Conservation (phyloP, 2,888 invertebrate genomes). For the Latrodectus hesperus region DNA sequence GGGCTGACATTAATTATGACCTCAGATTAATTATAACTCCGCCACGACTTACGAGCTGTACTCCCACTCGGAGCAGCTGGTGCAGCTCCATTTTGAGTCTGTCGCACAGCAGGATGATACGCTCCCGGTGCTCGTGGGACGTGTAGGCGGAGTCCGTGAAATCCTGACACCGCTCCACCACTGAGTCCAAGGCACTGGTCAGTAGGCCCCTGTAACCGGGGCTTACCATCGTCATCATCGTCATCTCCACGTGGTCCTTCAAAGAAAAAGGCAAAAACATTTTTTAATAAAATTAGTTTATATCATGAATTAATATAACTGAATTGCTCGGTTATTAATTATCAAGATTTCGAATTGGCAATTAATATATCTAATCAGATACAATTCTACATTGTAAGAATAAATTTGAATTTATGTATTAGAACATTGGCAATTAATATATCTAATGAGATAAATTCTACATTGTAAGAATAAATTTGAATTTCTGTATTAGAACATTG, state of each 20-base stretch:
- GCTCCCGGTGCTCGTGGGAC: constrained; percentile 95
- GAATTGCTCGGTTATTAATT: too few species aligned
- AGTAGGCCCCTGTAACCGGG: constrained; percentile 84
- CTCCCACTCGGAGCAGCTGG: constrained; percentile 88
- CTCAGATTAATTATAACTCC: too few species aligned
- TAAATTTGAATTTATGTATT: too few species aligned
- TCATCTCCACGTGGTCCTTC: constrained; percentile 86
- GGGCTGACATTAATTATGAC: too few species aligned
- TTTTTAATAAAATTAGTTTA: neutral
- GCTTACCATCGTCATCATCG: constrained; percentile 85
- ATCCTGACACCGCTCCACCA: constrained; percentile 94
- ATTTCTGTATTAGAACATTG: too few species aligned
- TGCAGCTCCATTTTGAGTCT: constrained; percentile 92
- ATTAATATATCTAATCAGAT: too few species aligned
- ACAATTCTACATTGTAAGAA: too few species aligned
- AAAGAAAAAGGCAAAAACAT: neutral
- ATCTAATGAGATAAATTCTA: too few species aligned
- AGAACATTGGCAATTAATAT: too few species aligned
- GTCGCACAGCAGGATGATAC: constrained; percentile 90
- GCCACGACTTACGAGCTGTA: constrained; percentile 83
- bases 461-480: too few species aligned
- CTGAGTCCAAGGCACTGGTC: constrained; percentile 88
- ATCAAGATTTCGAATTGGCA: too few species aligned
- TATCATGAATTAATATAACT: too few species aligned
- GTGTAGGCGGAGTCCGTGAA: constrained; percentile 99